Conservation (phyloP, 2,797 vertebrate genomes). For the Gila robusta region DNA sequence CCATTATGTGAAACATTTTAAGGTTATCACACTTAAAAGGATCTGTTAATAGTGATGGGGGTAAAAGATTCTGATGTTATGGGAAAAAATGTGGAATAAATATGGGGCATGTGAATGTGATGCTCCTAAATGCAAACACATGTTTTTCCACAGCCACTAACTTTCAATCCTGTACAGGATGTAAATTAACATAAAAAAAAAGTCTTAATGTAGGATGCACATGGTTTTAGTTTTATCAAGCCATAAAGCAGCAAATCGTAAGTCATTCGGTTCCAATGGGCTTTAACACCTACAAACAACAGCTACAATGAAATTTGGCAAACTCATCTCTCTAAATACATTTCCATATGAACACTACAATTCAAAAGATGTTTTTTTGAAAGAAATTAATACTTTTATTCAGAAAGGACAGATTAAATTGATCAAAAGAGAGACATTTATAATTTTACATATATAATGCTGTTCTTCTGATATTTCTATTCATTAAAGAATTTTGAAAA, state of each 20-base stretch:
- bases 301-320: not conserved
- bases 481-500: too few species aligned
- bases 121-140: constrained; percentile 23
- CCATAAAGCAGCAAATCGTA: constrained; percentile 60
- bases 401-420: not conserved
- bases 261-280: not conserved
- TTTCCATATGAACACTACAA: too few species aligned
- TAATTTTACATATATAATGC: not conserved
- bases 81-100: not conserved
- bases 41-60: not conserved
- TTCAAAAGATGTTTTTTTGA: not conserved
- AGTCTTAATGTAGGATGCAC: constrained; percentile 65
- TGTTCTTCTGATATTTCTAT: not conserved
- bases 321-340: not conserved
- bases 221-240: constrained; percentile 69
- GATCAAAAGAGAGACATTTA: not conserved
- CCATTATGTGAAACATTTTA: not conserved
- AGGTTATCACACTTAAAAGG: too few species aligned
- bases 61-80: not conserved
- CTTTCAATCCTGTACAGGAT: not conserved
- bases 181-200: constrained; percentile 3
- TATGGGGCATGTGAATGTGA: not conserved
- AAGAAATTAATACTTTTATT: not conserved
- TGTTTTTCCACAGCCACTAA: constrained; percentile 7
- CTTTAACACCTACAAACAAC: constrained; percentile 1